Percentiles rank a stretch among this genome's conserved stretches.
phyloP scores from a whole-genome alignment of 1,140 invertebrate genomes.

The Pseudomyrmex pallidus region DNA sequence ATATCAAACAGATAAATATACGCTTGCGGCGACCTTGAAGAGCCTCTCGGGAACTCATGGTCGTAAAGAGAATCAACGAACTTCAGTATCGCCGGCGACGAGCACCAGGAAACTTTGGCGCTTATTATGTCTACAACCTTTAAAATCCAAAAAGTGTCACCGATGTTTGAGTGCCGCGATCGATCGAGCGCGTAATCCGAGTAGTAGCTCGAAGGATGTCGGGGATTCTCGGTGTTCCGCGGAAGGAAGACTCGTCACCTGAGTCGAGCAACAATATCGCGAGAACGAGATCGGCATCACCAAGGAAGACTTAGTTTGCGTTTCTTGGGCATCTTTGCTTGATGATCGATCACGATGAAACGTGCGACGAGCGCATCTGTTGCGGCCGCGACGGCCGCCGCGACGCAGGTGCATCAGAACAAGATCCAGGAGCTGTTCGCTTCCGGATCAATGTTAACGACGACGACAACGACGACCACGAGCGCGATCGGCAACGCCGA shows the following conservation, averaged over 20 bases:
- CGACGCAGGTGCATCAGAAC: conserved; percentile 68
- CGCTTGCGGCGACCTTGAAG: conserved; percentile 29
- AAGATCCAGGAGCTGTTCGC: conserved; percentile 66
- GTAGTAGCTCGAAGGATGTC: conserved; percentile 42
- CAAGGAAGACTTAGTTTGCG: conserved; percentile 67
- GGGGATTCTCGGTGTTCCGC: conserved; percentile 33
- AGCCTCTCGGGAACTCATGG: not conserved
- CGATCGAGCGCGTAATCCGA: conserved; percentile 5
- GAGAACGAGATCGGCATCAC: conserved; percentile 53
- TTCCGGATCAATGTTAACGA: conserved; percentile 25
- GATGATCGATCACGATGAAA: conserved; percentile 75
- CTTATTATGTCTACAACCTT: conserved; percentile 55
- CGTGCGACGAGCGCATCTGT: conserved; percentile 75
- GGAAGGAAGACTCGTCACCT: conserved; percentile 69
- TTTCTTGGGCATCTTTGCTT: conserved; percentile 9
- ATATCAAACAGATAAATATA: conserved; percentile 25
- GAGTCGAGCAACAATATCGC: conserved; percentile 6
- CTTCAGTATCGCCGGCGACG: not conserved
- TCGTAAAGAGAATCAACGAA: conserved; percentile 48
- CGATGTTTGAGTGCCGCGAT: conserved; percentile 7
- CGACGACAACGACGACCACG: conserved; percentile 25
- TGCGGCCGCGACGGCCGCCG: conserved; percentile 74
- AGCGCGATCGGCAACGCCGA: conserved; percentile 49
- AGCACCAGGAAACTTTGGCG: too few species aligned
- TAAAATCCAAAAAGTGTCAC: conserved; percentile 4